A percentile compares a stretch with the other conserved stretches of the same genome.
Evolutionary conservation across 2,113 vertebrate genomes (phyloP).

Genomic region (Hiodon alosoides): DNA sequence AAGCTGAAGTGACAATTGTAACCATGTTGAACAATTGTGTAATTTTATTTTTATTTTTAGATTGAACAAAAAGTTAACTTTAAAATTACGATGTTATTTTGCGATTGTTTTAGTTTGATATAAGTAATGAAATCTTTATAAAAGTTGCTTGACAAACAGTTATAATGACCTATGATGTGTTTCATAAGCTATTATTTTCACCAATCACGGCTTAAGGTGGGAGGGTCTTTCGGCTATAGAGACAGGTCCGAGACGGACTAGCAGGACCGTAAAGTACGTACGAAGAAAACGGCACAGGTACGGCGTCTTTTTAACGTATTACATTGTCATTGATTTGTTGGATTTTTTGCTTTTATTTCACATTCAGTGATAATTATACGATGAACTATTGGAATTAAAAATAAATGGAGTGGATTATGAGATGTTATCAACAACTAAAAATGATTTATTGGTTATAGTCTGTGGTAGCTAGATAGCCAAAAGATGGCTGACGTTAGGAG

Average conservation of each 20-base stretch:
- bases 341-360: too few species aligned
- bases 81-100: too few species aligned
- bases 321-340: too few species aligned
- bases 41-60: too few species aligned
- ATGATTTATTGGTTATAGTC: background rate
- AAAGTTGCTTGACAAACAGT: constrained; percentile 9
- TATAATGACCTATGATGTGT: background rate
- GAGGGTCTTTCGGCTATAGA: constrained; percentile 28
- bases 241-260: background rate
- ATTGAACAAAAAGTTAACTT: too few species aligned
- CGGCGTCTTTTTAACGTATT: background rate
- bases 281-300: constrained; percentile 10
- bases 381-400: too few species aligned
- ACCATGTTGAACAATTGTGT: too few species aligned
- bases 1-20: too few species aligned
- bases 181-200: background rate
- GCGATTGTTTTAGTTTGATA: background rate
- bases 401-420: too few species aligned
- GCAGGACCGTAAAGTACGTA: background rate
- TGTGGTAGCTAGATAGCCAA: constrained; percentile 14
- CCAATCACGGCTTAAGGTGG: constrained; percentile 39
- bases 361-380: too few species aligned
- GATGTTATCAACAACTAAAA: background rate
- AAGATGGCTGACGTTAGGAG: constrained; percentile 17
- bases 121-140: background rate